Conservation (phyloP, 2,113 vertebrate species). For the Diadophis punctatus region DNA sequence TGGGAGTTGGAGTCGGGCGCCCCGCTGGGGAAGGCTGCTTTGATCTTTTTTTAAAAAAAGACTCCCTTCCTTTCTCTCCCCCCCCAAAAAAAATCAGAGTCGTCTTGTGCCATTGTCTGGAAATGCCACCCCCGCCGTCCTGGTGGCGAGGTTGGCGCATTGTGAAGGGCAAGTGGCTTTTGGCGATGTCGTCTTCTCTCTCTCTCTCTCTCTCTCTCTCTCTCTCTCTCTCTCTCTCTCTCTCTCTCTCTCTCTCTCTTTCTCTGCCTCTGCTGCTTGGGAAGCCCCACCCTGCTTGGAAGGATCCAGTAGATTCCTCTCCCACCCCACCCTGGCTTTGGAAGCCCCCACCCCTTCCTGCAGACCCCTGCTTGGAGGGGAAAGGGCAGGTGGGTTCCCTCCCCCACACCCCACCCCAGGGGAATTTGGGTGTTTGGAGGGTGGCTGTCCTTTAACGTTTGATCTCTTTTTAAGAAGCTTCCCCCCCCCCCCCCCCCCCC, state of each 20-base stretch:
- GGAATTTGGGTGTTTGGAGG: too few species aligned
- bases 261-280: not conserved
- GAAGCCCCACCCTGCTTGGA: not conserved
- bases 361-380: not conserved
- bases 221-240: not conserved
- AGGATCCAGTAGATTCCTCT: not conserved
- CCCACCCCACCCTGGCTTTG: not conserved
- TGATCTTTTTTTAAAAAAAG: not conserved
- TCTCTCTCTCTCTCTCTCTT: too few species aligned
- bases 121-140: not conserved
- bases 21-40: not conserved
- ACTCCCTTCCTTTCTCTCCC: not conserved
- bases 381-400: too few species aligned
- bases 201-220: too few species aligned
- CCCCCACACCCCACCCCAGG: accelerated
- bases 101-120: not conserved
- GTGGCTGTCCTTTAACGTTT: not conserved
- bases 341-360: not conserved
- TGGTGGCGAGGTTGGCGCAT: not conserved
- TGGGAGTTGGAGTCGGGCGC: not conserved
- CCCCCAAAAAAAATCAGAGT: not conserved
- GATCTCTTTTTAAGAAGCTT: not conserved
- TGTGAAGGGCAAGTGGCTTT: not conserved
- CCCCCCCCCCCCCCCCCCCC: too few species aligned
- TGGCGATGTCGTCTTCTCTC: not conserved